A percentile compares a stretch with the other conserved stretches of the same genome.
These are phyloP conservation scores for Troides oblongomaculatus DNA, from an alignment of 2,888 invertebrate genomes.

Conservation along the genomic window DNA sequence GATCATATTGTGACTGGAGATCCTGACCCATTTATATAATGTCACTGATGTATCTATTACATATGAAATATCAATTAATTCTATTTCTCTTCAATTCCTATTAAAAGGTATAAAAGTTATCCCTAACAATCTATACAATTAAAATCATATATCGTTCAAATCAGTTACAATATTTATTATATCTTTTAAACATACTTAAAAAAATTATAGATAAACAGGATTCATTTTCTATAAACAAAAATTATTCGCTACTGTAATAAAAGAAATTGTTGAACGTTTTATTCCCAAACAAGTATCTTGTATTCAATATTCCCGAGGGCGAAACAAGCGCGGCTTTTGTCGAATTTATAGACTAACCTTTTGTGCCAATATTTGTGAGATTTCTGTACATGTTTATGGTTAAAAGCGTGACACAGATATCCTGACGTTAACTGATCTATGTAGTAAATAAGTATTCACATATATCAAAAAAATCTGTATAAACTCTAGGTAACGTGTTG, in stretches of 20 bases:
- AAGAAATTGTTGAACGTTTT: neutral
- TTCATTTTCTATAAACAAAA: neutral
- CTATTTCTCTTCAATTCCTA: too few species aligned
- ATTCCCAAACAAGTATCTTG: neutral
- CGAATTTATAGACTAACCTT: conserved; percentile 1
- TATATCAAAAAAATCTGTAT: too few species aligned
- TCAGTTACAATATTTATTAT: too few species aligned
- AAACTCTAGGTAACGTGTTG: too few species aligned
- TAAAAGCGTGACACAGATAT: neutral
- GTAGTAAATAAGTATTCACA: neutral
- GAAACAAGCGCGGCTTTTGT: neutral
- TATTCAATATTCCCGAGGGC: conserved; percentile 6
- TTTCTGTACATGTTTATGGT: neutral
- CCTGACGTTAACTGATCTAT: neutral
- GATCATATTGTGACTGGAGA: conserved; percentile 76
- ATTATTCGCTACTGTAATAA: neutral
- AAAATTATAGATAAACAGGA: neutral
- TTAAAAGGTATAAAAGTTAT: too few species aligned
- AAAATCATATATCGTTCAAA: too few species aligned
- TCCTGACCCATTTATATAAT: conserved; percentile 37
- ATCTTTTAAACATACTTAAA: too few species aligned
- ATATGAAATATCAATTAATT: too few species aligned
- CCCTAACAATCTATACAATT: too few species aligned
- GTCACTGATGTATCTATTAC: too few species aligned
- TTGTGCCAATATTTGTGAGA: neutral